Conservation (phyloP, 2,113 vertebrate species). For the Menura novaehollandiae region DNA sequence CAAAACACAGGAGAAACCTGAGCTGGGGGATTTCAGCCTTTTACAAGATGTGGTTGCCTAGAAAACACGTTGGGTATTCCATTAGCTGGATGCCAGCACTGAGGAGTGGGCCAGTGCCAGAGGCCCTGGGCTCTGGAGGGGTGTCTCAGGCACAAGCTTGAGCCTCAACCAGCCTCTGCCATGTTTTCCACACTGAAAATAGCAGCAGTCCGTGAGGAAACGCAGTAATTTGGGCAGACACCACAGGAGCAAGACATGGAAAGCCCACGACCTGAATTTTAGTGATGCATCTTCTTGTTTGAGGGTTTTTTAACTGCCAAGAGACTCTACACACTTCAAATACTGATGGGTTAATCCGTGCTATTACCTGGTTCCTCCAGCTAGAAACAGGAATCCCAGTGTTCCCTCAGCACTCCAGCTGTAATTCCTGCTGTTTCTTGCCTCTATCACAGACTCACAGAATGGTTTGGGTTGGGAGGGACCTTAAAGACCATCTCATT, state of each 20-base stretch:
- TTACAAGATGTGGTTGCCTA: background rate
- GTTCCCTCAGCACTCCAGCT: background rate
- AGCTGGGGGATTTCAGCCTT: background rate
- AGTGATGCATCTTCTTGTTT: background rate
- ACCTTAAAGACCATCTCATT: background rate
- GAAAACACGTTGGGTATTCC: background rate
- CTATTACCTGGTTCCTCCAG: background rate
- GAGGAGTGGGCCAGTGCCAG: background rate
- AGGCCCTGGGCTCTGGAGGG: background rate
- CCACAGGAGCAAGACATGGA: background rate
- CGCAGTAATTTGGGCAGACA: background rate
- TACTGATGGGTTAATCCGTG: background rate
- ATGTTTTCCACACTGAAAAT: background rate
- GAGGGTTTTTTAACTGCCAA: background rate
- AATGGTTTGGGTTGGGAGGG: accelerated
- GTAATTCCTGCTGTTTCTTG: background rate
- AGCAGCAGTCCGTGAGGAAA: background rate
- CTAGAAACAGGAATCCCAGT: accelerated
- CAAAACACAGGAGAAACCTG: background rate
- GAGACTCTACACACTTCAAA: background rate
- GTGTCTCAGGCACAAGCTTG: background rate
- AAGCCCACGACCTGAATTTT: background rate
- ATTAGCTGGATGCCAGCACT: background rate
- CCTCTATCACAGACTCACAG: background rate
- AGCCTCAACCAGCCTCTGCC: background rate